Evolutionary conservation across 2,888 invertebrate species (phyloP).

Genomic region (Siphonodentalium dalli): DNA sequence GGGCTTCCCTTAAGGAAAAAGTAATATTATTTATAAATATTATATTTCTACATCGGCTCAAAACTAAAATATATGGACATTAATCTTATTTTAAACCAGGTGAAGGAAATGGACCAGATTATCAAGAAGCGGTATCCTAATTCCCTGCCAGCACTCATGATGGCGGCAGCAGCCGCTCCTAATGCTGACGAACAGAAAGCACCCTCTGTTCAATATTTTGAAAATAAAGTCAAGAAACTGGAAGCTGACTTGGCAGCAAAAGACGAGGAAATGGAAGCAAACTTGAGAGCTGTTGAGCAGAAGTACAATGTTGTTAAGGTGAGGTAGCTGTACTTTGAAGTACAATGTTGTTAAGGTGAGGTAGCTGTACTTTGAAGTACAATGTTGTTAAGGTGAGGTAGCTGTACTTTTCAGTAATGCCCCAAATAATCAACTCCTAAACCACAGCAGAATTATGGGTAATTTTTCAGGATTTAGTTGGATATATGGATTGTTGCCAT

Average conservation of each 20-base stretch:
- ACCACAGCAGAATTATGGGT: too few species aligned
- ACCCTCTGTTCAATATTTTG: conserved; percentile 48
- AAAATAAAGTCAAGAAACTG: conserved; percentile 52
- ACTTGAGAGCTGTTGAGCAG: conserved; percentile 58
- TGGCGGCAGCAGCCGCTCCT: conserved; percentile 53
- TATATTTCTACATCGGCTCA: too few species aligned
- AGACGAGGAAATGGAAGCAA: conserved; percentile 51
- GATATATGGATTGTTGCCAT: too few species aligned
- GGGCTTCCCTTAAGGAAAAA: too few species aligned
- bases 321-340: too few species aligned
- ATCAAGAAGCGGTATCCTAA: conserved; percentile 59
- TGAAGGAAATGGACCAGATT: conserved; percentile 63
- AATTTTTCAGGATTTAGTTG: too few species aligned
- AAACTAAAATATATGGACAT: too few species aligned
- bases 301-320: conserved; percentile 62
- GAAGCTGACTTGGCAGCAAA: conserved; percentile 56
- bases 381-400: conserved; percentile 56
- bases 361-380: too few species aligned
- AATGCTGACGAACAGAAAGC: conserved; percentile 28
- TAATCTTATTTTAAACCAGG: too few species aligned
- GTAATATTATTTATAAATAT: too few species aligned
- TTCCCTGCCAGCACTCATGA: conserved; percentile 59
- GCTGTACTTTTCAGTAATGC: too few species aligned
- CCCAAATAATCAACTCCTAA: too few species aligned
- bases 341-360: conserved; percentile 59